These are phyloP conservation scores for Amphimallon solstitiale DNA, from an alignment of 2,888 invertebrate genomes.

Conservation along the genomic window DNA sequence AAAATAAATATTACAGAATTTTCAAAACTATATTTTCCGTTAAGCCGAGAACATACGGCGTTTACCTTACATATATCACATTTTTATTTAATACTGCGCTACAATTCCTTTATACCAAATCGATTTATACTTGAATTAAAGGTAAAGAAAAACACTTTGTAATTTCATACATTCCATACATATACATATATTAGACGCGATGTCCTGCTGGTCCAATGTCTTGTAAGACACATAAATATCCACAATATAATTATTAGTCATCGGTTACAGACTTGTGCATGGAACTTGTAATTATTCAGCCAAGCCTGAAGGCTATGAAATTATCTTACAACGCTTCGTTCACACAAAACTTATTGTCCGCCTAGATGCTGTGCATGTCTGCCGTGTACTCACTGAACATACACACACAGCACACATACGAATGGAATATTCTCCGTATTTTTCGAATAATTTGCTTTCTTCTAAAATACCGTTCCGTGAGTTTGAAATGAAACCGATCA, in stretches of 20 bases:
- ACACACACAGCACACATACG: background rate
- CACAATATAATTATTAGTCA: constrained; percentile 38
- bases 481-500: constrained; percentile 33
- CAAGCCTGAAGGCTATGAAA: constrained; percentile 37
- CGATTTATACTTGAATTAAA: no score
- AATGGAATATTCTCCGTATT: no score
- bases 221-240: constrained; percentile 13
- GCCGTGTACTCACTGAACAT: background rate
- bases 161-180: no score
- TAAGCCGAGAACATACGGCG: no score
- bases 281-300: constrained; percentile 40
- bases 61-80: no score
- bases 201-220: background rate
- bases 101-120: no score
- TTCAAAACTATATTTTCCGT: no score
- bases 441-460: no score
- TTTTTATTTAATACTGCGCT: no score
- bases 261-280: constrained; percentile 36
- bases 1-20: no score
- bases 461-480: constrained; percentile 40
- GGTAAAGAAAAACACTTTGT: no score
- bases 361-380: background rate
- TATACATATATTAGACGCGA: background rate
- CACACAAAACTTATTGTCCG: constrained; percentile 26
- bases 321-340: constrained; percentile 28